These are phyloP conservation scores for Trichechus manatus DNA, from an alignment of 2,113 vertebrate species.

Conservation along the genomic window DNA sequence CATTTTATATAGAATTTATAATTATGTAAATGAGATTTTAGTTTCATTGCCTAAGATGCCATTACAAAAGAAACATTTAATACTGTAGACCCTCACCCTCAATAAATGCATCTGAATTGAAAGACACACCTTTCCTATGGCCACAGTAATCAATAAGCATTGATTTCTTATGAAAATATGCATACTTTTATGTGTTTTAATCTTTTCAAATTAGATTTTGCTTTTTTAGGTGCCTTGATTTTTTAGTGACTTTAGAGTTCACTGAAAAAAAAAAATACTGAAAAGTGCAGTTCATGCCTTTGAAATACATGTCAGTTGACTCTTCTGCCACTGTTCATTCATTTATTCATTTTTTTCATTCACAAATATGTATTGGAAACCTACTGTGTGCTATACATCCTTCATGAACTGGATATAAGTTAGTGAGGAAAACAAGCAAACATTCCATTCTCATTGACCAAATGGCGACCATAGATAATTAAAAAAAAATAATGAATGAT, in stretches of 20 bases:
- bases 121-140: not conserved
- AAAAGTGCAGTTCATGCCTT: not conserved
- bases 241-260: not conserved
- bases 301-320: conserved; percentile 19
- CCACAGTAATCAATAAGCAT: not conserved
- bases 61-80: not conserved
- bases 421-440: not conserved
- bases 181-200: not conserved
- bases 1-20: not conserved
- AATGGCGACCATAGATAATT: not conserved
- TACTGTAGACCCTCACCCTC: not conserved
- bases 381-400: not conserved
- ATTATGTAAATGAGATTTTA: not conserved
- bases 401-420: not conserved
- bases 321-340: not conserved
- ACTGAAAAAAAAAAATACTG: not conserved
- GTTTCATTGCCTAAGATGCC: not conserved
- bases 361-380: not conserved
- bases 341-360: not conserved
- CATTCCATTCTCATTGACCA: not conserved
- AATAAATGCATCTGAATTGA: not conserved
- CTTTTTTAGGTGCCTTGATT: not conserved
- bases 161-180: not conserved
- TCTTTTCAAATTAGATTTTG: conserved; percentile 7
- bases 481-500: not conserved